Conservation (phyloP, 2,113 vertebrate species). For the Nipponia nippon region DNA sequence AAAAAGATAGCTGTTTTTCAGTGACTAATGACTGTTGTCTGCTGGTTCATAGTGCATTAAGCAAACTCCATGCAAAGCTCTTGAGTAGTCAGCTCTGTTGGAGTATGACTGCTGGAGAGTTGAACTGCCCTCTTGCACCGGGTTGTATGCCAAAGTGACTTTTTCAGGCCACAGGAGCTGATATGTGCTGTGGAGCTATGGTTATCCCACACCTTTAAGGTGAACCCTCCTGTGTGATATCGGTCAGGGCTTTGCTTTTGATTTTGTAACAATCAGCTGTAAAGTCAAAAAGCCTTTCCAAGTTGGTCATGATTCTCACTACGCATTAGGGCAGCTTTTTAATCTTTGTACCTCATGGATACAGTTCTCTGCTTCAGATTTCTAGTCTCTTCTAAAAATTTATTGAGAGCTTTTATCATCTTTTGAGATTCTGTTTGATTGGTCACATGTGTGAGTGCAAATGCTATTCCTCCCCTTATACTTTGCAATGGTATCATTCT, state of each 20-base stretch:
- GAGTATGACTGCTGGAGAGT: neutral
- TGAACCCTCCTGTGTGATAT: rapidly evolving
- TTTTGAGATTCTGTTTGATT: neutral
- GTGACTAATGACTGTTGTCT: neutral
- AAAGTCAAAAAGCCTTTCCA: neutral
- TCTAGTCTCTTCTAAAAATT: neutral
- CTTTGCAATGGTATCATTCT: neutral
- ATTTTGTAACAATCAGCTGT: neutral
- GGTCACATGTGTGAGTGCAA: neutral
- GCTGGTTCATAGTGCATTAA: neutral
- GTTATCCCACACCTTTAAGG: neutral
- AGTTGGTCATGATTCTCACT: neutral
- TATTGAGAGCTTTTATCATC: neutral
- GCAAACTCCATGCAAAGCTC: neutral
- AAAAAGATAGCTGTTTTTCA: neutral
- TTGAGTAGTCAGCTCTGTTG: neutral
- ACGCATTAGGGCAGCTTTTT: neutral
- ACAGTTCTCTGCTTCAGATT: neutral
- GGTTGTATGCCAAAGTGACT: neutral
- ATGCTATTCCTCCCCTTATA: neutral
- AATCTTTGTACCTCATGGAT: neutral
- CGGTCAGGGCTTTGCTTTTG: neutral
- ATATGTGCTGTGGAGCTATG: neutral
- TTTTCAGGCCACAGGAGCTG: neutral
- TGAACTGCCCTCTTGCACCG: neutral